Evolutionary conservation across 64 coral and sea anemone species (phyloP).

Genomic region (Stichodactyla helianthus): DNA sequence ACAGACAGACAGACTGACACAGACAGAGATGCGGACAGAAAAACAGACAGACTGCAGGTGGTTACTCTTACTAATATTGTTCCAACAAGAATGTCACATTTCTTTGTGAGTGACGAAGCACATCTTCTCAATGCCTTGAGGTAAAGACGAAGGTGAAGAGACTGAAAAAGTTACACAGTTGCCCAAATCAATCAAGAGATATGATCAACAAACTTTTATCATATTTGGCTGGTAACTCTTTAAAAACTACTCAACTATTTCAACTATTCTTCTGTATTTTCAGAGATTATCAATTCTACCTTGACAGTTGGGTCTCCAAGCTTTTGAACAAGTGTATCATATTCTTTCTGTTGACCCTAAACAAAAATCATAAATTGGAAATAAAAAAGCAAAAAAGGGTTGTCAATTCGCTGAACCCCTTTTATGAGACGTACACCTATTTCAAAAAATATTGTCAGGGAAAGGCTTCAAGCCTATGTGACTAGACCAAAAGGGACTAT

Average conservation of each 20-base stretch:
- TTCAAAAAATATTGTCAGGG: no score
- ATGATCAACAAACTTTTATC: no score
- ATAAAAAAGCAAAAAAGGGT: not conserved
- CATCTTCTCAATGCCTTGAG: slow-evolving; percentile 70
- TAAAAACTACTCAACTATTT: no score
- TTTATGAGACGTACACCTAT: no score
- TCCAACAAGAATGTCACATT: slow-evolving; percentile 87
- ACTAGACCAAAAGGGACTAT: no score
- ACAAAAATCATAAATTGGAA: not conserved
- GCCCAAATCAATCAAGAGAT: no score
- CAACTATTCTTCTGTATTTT: no score
- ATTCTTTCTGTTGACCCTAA: slow-evolving; percentile 51
- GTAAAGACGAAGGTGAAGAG: slow-evolving; percentile 63
- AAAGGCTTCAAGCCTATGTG: no score
- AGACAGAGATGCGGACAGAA: not conserved
- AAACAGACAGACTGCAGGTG: not conserved
- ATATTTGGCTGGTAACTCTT: no score
- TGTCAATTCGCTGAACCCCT: no score
- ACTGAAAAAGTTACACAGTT: slow-evolving; percentile 2
- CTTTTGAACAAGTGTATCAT: slow-evolving; percentile 46
- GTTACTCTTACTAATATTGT: slow-evolving; percentile 67
- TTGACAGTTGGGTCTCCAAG: slow-evolving; percentile 41
- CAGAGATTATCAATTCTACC: not conserved
- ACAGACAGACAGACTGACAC: not conserved
- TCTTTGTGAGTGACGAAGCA: slow-evolving; percentile 58